A percentile compares a stretch with the other conserved stretches of the same genome.
These are phyloP conservation scores for Nephrotoma guestfalica DNA, from an alignment of 2,888 invertebrate species.

Conservation along the genomic window DNA sequence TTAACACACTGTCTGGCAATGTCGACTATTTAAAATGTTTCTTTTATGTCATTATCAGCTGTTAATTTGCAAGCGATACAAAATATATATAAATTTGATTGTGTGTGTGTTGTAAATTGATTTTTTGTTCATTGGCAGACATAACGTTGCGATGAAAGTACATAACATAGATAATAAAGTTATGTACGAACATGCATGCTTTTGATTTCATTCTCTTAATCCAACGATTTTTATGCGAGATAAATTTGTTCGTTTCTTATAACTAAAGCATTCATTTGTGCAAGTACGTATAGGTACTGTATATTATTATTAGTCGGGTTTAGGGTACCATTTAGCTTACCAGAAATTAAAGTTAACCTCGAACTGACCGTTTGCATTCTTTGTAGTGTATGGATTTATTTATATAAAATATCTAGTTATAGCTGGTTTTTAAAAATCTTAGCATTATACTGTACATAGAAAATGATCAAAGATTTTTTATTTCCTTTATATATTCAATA, in stretches of 20 bases:
- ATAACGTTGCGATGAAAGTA: background rate
- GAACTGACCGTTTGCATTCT: background rate
- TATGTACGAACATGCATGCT: background rate
- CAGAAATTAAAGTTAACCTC: no score
- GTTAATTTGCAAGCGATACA: no score
- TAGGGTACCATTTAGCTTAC: no score
- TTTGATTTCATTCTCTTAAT: background rate
- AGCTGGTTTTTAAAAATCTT: no score
- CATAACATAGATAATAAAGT: background rate
- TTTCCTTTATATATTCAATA: no score
- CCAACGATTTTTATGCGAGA: background rate
- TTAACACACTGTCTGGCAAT: background rate
- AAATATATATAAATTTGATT: no score
- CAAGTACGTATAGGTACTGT: background rate
- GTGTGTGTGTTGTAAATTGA: background rate
- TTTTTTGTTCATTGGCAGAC: background rate
- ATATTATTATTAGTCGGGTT: no score
- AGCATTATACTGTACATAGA: no score
- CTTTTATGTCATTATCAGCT: no score
- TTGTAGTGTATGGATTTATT: background rate
- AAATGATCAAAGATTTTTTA: no score
- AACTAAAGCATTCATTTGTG: background rate
- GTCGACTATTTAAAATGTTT: background rate
- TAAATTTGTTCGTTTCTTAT: background rate
- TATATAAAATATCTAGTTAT: no score